Evolutionary conservation across 2,888 invertebrate genomes (phyloP).

Genomic region (Crocallis elinguaria): DNA sequence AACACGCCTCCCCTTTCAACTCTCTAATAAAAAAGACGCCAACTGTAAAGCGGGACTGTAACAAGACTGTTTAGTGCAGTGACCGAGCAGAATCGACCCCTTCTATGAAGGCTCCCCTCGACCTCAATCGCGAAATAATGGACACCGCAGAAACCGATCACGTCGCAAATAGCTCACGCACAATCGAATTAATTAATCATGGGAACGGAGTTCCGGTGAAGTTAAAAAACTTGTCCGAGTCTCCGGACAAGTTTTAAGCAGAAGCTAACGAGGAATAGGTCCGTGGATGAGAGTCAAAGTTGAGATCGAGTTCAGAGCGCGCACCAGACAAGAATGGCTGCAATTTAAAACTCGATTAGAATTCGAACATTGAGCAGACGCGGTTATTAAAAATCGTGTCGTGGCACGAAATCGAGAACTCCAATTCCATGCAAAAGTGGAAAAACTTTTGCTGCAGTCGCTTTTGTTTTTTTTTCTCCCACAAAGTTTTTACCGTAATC

Average conservation of each 20-base stretch:
- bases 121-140: constrained; percentile 77
- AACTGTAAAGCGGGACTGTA: constrained; percentile 62
- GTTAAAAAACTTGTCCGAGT: constrained; percentile 80
- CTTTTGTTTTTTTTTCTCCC: constrained; percentile 34
- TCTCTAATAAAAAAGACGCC: constrained; percentile 55
- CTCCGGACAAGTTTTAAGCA: constrained; percentile 76
- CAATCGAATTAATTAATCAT: constrained; percentile 84
- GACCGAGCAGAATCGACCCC: constrained; percentile 75
- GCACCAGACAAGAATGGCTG: constrained; percentile 81
- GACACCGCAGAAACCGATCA: constrained; percentile 68
- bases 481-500: constrained; percentile 48
- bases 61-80: constrained; percentile 73
- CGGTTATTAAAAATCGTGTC: constrained; percentile 75
- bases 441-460: constrained; percentile 49
- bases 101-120: constrained; percentile 58
- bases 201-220: constrained; percentile 67
- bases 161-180: constrained; percentile 74
- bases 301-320: constrained; percentile 59
- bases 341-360: constrained; percentile 85
- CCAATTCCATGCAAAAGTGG: constrained; percentile 48
- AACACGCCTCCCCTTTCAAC: constrained; percentile 59
- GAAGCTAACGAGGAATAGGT: constrained; percentile 81
- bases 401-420: constrained; percentile 51
- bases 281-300: constrained; percentile 75
- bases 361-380: constrained; percentile 75